Conservation (phyloP, 2,888 invertebrate species). For the Dysmachus trigonus region DNA sequence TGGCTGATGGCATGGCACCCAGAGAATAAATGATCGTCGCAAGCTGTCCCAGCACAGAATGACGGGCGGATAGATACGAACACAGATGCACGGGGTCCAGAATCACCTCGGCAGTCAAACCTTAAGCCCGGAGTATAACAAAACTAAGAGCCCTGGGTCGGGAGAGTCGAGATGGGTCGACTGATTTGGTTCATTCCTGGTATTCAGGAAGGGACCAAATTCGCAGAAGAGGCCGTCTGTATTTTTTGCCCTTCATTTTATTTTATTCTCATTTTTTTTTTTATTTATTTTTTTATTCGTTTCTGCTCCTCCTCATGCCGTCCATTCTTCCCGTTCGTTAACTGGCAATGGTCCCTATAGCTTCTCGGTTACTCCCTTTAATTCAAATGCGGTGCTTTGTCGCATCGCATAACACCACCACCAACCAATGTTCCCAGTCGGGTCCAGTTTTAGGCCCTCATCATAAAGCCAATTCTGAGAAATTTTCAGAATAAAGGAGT, state of each 20-base stretch:
- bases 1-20: not conserved
- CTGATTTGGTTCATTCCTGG: conserved; percentile 34
- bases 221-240: conserved; percentile 29
- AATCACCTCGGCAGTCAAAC: not conserved
- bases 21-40: not conserved
- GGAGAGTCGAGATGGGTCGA: conserved; percentile 32
- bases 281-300: not conserved
- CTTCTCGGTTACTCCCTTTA: conserved; percentile 23
- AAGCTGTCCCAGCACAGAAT: not conserved
- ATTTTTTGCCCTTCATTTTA: too few species aligned
- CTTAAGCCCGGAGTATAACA: not conserved
- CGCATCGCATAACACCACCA: not conserved
- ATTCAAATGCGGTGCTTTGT: not conserved
- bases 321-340: not conserved
- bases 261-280: too few species aligned
- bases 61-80: not conserved
- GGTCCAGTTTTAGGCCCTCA: conserved; percentile 17
- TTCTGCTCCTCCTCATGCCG: not conserved
- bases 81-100: not conserved
- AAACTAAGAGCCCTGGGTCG: not conserved
- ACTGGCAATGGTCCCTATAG: not conserved
- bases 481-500: not conserved
- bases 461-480: conserved; percentile 27
- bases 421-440: not conserved
- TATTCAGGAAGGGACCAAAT: conserved; percentile 40